Evolutionary conservation across 2,888 invertebrate genomes (phyloP).

Genomic region (Harmothoe impar): DNA sequence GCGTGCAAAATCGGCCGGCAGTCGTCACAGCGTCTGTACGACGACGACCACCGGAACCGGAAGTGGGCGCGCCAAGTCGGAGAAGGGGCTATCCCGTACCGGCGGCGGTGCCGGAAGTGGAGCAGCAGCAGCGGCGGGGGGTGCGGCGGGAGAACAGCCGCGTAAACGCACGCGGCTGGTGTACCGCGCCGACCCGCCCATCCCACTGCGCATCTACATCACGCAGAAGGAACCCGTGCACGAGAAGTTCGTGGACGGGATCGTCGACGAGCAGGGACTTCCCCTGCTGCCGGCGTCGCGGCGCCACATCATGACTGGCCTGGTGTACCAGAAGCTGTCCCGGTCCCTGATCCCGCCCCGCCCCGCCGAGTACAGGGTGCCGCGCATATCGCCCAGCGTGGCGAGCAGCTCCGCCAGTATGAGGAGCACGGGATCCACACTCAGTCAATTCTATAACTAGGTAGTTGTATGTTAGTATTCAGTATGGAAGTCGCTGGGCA

Average conservation of each 20-base stretch:
- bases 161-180: neutral
- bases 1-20: neutral
- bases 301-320: conserved; percentile 33
- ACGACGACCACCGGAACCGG: neutral
- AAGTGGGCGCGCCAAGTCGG: neutral
- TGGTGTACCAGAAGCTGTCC: conserved; percentile 50
- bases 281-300: conserved; percentile 19
- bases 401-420: neutral
- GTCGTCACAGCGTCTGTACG: neutral
- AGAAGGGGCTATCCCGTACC: neutral
- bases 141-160: neutral
- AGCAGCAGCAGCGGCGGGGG: neutral
- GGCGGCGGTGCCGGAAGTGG: conserved; percentile 16
- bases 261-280: conserved; percentile 38
- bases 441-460: neutral
- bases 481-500: too few species aligned
- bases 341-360: conserved; percentile 12
- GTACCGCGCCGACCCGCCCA: conserved; percentile 44
- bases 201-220: conserved; percentile 33
- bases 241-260: conserved; percentile 40
- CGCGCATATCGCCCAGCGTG: neutral
- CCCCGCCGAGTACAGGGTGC: neutral
- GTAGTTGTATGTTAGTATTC: too few species aligned
- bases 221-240: neutral
- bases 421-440: neutral